A percentile compares a stretch with the other conserved stretches of the same genome.
Evolutionary conservation across 1,140 invertebrate genomes (phyloP).

Genomic region (Belonocnema kinseyi): DNA sequence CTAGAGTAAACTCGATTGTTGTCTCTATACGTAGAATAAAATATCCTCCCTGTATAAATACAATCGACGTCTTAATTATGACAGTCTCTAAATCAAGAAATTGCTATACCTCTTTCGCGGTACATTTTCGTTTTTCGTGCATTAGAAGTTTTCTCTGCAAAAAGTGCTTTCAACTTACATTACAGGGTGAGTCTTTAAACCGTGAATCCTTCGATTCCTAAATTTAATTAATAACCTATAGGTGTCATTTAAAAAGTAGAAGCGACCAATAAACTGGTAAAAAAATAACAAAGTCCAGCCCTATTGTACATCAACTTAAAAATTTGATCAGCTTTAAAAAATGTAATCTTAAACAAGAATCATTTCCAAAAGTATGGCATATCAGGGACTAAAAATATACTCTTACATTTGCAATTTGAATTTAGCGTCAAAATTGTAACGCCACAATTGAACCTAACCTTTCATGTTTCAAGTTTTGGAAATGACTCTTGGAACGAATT

Average conservation of each 20-base stretch:
- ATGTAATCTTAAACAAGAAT: not conserved
- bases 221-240: not conserved
- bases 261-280: conserved; percentile 28
- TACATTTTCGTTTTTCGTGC: conserved; percentile 20
- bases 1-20: not conserved
- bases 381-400: conserved; percentile 4
- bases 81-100: conserved; percentile 30
- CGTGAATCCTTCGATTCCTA: not conserved
- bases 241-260: conserved; percentile 3
- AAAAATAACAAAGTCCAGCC: conserved; percentile 12
- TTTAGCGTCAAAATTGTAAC: not conserved
- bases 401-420: not conserved
- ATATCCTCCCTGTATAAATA: conserved; percentile 24
- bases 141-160: not conserved
- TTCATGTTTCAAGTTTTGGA: not conserved
- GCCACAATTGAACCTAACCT: not conserved
- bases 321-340: not conserved
- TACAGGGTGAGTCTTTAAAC: conserved; percentile 18
- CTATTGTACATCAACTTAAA: not conserved
- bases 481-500: not conserved
- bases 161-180: conserved; percentile 27
- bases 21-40: conserved; percentile 8
- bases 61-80: conserved; percentile 21
- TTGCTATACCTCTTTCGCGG: conserved; percentile 14
- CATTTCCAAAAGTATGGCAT: not conserved